Conservation (phyloP, 2,113 vertebrate genomes). For the Bubalus kerabau region DNA sequence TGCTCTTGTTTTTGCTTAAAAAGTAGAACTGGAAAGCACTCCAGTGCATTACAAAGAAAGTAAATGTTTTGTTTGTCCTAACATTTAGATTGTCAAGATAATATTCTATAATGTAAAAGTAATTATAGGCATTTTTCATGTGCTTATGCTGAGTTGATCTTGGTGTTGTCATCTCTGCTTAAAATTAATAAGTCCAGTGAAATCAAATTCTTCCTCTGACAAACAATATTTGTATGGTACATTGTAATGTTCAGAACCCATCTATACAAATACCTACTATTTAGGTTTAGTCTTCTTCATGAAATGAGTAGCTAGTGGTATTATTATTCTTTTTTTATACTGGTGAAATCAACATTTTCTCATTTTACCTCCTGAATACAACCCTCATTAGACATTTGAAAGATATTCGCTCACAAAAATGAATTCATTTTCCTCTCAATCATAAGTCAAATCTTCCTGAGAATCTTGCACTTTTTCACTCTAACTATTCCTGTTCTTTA, state of each 20-base stretch:
- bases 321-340: not conserved
- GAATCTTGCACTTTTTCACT: not conserved
- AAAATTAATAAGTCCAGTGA: not conserved
- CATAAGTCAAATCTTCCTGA: conserved; percentile 8
- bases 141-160: not conserved
- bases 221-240: not conserved
- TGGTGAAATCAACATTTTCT: conserved; percentile 23
- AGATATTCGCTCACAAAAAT: conserved; percentile 38
- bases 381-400: conserved; percentile 37
- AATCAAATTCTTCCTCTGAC: not conserved
- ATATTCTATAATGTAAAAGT: not conserved
- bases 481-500: not conserved
- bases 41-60: not conserved
- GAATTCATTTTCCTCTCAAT: conserved; percentile 43
- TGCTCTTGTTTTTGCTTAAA: not conserved
- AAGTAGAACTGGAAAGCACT: not conserved
- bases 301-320: not conserved
- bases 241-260: not conserved
- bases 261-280: not conserved
- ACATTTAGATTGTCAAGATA: not conserved
- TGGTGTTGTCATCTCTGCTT: not conserved
- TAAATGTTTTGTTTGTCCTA: not conserved
- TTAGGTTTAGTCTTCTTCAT: not conserved
- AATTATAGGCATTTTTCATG: not conserved
- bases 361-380: conserved; percentile 23